These are phyloP conservation scores for Tychaedon coryphoeus DNA, from an alignment of 2,113 vertebrate species.

Conservation along the genomic window DNA sequence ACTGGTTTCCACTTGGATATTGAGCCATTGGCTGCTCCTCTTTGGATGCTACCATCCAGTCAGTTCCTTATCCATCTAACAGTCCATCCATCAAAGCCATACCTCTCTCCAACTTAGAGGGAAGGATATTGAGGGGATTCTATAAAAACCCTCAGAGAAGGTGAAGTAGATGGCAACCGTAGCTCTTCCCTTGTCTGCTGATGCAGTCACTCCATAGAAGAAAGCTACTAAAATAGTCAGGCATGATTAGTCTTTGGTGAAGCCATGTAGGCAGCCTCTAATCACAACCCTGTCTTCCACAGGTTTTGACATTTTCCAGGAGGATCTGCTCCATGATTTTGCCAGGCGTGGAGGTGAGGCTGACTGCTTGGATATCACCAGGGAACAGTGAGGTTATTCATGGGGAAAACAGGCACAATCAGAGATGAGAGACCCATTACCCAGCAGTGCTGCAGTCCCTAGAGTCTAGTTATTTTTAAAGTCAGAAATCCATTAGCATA, in stretches of 20 bases:
- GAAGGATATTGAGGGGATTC: neutral
- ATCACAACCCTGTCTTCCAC: neutral
- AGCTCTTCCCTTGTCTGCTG: neutral
- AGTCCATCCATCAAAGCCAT: neutral
- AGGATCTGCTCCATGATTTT: neutral
- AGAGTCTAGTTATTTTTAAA: neutral
- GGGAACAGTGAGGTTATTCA: neutral
- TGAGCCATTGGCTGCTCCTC: neutral
- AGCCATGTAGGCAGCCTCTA: neutral
- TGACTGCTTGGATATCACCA: neutral
- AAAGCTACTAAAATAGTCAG: neutral
- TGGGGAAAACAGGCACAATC: neutral
- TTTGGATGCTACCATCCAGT: neutral
- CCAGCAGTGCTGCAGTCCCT: neutral
- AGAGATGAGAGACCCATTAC: neutral
- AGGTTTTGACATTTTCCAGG: neutral
- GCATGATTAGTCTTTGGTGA: neutral
- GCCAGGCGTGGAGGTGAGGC: neutral
- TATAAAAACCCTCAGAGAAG: neutral
- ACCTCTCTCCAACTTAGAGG: neutral
- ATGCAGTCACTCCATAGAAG: neutral
- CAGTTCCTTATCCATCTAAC: neutral
- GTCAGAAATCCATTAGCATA: neutral
- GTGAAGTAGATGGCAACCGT: accelerated
- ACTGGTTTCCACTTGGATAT: neutral